Percentiles rank a stretch among this genome's conserved stretches.
Conservation (phyloP, 2,888 invertebrate genomes). For the Cryptocephalus primarius region DNA sequence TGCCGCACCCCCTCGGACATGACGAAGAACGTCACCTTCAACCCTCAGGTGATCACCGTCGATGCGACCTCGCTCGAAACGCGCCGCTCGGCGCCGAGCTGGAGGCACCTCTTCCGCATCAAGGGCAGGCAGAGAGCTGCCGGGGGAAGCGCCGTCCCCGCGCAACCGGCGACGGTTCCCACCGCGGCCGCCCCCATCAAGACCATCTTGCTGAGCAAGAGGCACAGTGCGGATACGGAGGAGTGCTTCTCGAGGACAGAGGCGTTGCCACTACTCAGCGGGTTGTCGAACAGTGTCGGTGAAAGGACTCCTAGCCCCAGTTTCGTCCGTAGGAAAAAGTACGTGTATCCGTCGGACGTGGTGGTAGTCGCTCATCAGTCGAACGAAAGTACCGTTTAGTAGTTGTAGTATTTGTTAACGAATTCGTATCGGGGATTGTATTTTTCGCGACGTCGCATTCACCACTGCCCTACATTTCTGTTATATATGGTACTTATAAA, state of each 20-base stretch:
- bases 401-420: neutral
- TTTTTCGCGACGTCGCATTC: too few relatives aligned
- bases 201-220: slow-evolving; percentile 19
- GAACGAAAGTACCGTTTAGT: slow-evolving; percentile 45
- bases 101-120: slow-evolving; percentile 21
- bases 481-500: too few relatives aligned
- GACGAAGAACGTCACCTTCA: slow-evolving; percentile 36
- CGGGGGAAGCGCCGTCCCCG: slow-evolving; percentile 5
- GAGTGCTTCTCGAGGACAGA: slow-evolving; percentile 36
- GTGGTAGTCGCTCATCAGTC: slow-evolving; percentile 24
- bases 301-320: slow-evolving; percentile 39
- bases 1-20: slow-evolving; percentile 31
- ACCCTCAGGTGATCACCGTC: slow-evolving; percentile 29
- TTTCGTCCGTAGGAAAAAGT: slow-evolving; percentile 50
- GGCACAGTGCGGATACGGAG: slow-evolving; percentile 12
- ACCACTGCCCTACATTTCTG: too few relatives aligned
- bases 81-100: slow-evolving; percentile 16
- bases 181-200: slow-evolving; percentile 12
- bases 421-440: too few relatives aligned
- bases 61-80: slow-evolving; percentile 13
- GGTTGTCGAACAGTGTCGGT: slow-evolving; percentile 34
- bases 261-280: slow-evolving; percentile 46
- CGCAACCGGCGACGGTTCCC: slow-evolving; percentile 8
- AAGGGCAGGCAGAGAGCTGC: slow-evolving; percentile 9
- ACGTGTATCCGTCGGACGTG: slow-evolving; percentile 47